These are phyloP conservation scores for Lepidocyrtoides sp. DNA, from an alignment of 2,888 invertebrate genomes.

Conservation along the genomic window DNA sequence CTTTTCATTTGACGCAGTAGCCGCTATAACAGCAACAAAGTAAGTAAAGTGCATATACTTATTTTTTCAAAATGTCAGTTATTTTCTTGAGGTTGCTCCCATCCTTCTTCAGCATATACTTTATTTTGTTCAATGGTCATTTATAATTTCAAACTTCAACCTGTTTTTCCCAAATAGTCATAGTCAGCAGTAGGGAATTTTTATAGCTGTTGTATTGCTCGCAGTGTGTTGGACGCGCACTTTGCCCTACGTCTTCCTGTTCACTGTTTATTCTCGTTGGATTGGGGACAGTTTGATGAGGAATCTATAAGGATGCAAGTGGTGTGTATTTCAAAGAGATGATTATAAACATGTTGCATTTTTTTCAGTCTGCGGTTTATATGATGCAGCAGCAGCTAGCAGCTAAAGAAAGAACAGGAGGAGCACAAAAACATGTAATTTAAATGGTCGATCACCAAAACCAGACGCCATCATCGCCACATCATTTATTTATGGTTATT, in stretches of 20 bases:
- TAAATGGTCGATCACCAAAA: slow-evolving; percentile 41
- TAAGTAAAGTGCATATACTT: background rate
- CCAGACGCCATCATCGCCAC: slow-evolving; percentile 33
- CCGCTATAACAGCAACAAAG: slow-evolving; percentile 1
- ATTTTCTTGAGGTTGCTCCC: slow-evolving; percentile 9
- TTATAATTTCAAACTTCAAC: background rate
- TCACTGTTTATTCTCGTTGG: slow-evolving; percentile 4
- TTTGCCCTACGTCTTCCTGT: slow-evolving; percentile 49
- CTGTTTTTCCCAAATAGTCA: background rate
- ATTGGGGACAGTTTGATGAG: slow-evolving; percentile 61
- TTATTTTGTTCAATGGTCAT: background rate
- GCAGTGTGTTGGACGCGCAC: too few relatives aligned
- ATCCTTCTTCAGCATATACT: background rate
- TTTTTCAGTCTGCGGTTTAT: slow-evolving; percentile 39
- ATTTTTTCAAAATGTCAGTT: background rate
- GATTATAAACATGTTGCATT: background rate
- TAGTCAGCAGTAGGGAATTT: background rate
- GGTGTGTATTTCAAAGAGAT: background rate
- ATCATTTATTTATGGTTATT: slow-evolving; percentile 22
- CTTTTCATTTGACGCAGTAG: background rate
- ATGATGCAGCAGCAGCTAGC: background rate
- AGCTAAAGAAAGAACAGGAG: background rate
- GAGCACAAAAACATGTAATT: background rate
- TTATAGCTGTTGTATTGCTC: background rate
- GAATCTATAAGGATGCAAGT: background rate